Conservation (phyloP, 2,888 invertebrate genomes). For the Rotaria socialis region DNA sequence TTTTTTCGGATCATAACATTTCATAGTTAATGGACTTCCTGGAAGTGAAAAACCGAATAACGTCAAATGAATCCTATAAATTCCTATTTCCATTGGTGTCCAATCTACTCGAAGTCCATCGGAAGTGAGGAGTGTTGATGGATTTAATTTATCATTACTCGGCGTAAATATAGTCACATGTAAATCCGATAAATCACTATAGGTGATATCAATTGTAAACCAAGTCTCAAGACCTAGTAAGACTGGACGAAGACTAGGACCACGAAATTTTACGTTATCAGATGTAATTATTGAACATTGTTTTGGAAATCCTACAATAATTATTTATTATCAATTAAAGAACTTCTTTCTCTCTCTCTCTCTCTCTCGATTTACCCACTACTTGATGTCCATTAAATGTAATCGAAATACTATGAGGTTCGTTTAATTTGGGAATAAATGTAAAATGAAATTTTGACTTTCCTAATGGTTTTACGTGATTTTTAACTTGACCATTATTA, state of each 20-base stretch:
- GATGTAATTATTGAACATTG: not conserved
- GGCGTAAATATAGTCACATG: conserved; percentile 37
- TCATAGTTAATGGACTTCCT: conserved; percentile 59
- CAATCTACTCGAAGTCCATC: conserved; percentile 47
- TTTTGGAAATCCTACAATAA: conserved; percentile 14
- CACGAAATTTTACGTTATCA: not conserved
- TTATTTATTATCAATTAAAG: not conserved
- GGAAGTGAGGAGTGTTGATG: conserved; percentile 25
- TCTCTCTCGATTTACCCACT: conserved; percentile 11
- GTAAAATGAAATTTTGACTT: conserved; percentile 86
- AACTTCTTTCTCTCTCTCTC: not conserved
- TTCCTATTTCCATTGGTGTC: conserved; percentile 46
- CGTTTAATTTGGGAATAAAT: conserved; percentile 85
- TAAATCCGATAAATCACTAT: not conserved
- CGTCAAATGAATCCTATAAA: conserved; percentile 51
- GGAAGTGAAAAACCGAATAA: conserved; percentile 51
- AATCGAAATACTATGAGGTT: conserved; percentile 85
- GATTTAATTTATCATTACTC: conserved; percentile 28
- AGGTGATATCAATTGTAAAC: not conserved
- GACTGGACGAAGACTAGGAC: not conserved
- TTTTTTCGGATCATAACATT: conserved; percentile 74
- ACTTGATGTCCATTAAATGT: conserved; percentile 92
- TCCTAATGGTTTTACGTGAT: conserved; percentile 63
- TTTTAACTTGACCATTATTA: conserved; percentile 96
- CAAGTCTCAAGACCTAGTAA: not conserved